Conservation (phyloP, 2,888 invertebrate species). For the Ametastegia equiseti region DNA sequence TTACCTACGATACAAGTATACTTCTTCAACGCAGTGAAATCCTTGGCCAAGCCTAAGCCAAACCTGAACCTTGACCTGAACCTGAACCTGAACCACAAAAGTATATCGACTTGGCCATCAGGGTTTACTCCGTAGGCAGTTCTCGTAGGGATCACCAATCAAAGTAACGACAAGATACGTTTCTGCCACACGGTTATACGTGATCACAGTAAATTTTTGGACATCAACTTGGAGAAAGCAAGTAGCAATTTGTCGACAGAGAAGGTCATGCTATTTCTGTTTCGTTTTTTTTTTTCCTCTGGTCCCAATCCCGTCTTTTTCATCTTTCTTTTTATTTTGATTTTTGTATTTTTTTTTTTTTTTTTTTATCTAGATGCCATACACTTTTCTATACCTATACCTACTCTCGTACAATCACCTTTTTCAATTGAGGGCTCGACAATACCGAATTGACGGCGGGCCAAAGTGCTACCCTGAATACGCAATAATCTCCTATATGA, state of each 20-base stretch:
- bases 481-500: constrained; percentile 31
- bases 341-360: too few relatives aligned
- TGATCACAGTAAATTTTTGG: constrained; percentile 10
- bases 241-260: not conserved
- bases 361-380: not conserved
- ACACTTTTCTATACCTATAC: not conserved
- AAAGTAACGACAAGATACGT: constrained; percentile 39
- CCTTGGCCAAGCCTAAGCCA: constrained; percentile 1
- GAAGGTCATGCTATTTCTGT: not conserved
- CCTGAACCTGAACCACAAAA: not conserved
- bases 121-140: constrained; percentile 17
- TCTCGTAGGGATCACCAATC: constrained; percentile 21
- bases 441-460: constrained; percentile 37
- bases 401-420: constrained; percentile 24
- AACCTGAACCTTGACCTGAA: constrained; percentile 15
- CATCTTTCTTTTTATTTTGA: not conserved
- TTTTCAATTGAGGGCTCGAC: not conserved
- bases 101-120: not conserved
- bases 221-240: not conserved
- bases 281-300: not conserved
- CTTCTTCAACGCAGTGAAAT: not conserved
- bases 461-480: constrained; percentile 44
- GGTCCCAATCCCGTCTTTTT: not conserved
- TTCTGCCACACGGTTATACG: not conserved
- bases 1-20: constrained; percentile 7